Base-by-base conservation (phyloP, 1,140 invertebrate species). In the Pectinophora gossypiella region DNA sequence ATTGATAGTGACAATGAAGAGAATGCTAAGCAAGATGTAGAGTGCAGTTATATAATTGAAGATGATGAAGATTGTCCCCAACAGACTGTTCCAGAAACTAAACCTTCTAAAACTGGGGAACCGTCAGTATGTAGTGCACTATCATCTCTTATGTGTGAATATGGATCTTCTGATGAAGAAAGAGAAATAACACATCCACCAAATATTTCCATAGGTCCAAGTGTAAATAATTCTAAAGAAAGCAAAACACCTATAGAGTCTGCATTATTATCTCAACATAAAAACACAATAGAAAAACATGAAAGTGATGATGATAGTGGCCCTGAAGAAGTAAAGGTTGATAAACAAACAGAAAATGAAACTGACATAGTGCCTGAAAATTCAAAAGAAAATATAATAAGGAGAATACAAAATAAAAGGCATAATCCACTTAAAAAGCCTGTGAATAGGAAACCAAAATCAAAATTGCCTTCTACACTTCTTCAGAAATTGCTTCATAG, bases 401-500 rank as follows among this genome's bases (percentile, higher is more conserved):
- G 35, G n/a, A 52, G 46, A 49, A 5, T 38, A 20, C 42, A 55
- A 56, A 21, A 51, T 47, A 61, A 56, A 57, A 58, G 6, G 56
- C 56, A 55, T 63, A 10, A 36, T 61, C 9, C 19, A 32, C 18
- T 47, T 62, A 59, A 51, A 19, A 47, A 71, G 60, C 40, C 40
- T 52, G 1, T 51, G 42, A 38, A 43, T 56, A 55, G 53, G 51
- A 72, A 32, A 54, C 51, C 42, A 44, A 70, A 75, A 70, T 56
- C 75, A 66, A 66, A 85, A 68, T 19, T 80, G 59, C 74, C 80
- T 56, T 66, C 85, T 51, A 76, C 89, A 61, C 56, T 90, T 60
- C 54, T 93, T 43, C 90, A 91, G 61, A 92, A 91, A 72, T 60
- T 93, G 20, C 76, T 93, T 18, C 84, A 80, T 46, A 85, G 84